phyloP scores from a whole-genome alignment of 2,113 vertebrate genomes.

The Chunga burmeisteri region DNA sequence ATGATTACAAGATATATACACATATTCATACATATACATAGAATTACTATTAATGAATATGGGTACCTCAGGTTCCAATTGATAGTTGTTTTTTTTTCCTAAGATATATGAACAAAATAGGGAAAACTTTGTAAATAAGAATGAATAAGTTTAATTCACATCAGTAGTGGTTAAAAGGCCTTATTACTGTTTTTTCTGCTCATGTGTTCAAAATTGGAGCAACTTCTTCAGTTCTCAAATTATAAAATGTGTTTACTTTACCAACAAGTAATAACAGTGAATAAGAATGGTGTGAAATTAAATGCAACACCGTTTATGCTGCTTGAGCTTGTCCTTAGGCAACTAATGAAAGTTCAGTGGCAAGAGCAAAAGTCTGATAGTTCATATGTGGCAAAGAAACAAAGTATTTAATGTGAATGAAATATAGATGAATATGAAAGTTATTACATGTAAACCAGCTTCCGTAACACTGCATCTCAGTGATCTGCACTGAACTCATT shows the following conservation, averaged over 20 bases:
- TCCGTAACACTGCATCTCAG: background rate
- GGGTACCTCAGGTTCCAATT: background rate
- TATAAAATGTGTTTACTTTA: background rate
- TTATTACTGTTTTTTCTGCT: background rate
- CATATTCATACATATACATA: background rate
- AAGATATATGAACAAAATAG: background rate
- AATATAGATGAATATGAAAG: background rate
- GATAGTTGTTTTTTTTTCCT: background rate
- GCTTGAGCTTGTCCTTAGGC: background rate
- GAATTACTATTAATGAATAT: background rate
- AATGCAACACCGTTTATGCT: background rate
- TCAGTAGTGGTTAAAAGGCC: background rate
- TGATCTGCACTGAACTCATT: background rate
- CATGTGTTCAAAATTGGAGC: background rate
- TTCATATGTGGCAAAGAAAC: background rate
- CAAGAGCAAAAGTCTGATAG: background rate
- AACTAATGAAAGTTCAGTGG: background rate
- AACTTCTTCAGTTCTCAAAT: background rate
- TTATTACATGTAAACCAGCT: background rate
- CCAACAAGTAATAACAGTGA: background rate
- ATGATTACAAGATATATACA: fast-evolving
- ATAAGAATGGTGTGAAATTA: background rate
- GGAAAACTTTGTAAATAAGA: background rate
- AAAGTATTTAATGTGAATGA: background rate
- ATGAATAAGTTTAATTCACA: background rate